These are phyloP conservation scores for Plusia festucae DNA, from an alignment of 2,888 invertebrate genomes.

Conservation along the genomic window DNA sequence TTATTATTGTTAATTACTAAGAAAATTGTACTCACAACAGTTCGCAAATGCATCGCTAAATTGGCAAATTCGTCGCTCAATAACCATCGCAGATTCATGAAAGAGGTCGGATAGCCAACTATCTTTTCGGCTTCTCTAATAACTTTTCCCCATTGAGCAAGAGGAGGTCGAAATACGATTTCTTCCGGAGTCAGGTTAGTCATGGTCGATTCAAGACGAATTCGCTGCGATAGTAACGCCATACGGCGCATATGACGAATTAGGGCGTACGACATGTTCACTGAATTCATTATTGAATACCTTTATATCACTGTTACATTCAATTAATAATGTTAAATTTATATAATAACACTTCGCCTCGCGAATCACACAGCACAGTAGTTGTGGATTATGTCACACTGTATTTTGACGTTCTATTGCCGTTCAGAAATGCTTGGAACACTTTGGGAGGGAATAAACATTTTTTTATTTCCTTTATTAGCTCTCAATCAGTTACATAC, in stretches of 20 bases:
- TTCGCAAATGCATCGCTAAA: slow-evolving; percentile 87
- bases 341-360: slow-evolving; percentile 60
- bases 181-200: slow-evolving; percentile 83
- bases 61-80: slow-evolving; percentile 91
- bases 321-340: slow-evolving; percentile 49
- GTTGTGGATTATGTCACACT: slow-evolving; percentile 71
- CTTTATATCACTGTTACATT: slow-evolving; percentile 63
- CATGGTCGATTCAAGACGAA: slow-evolving; percentile 80
- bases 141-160: slow-evolving; percentile 82
- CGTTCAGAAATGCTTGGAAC: slow-evolving; percentile 65
- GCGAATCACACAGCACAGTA: slow-evolving; percentile 44
- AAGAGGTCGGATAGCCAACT: slow-evolving; percentile 90
- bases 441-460: background rate
- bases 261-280: slow-evolving; percentile 80
- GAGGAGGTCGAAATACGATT: slow-evolving; percentile 81
- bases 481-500: background rate
- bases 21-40: slow-evolving; percentile 79
- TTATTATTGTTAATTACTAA: slow-evolving; percentile 12
- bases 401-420: slow-evolving; percentile 70
- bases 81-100: slow-evolving; percentile 90
- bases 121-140: slow-evolving; percentile 87
- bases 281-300: slow-evolving; percentile 41
- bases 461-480: background rate
- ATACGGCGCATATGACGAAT: slow-evolving; percentile 81
- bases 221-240: slow-evolving; percentile 74